Conservation (phyloP, 2,113 vertebrate genomes). For the Cyanoliseus patagonus region DNA sequence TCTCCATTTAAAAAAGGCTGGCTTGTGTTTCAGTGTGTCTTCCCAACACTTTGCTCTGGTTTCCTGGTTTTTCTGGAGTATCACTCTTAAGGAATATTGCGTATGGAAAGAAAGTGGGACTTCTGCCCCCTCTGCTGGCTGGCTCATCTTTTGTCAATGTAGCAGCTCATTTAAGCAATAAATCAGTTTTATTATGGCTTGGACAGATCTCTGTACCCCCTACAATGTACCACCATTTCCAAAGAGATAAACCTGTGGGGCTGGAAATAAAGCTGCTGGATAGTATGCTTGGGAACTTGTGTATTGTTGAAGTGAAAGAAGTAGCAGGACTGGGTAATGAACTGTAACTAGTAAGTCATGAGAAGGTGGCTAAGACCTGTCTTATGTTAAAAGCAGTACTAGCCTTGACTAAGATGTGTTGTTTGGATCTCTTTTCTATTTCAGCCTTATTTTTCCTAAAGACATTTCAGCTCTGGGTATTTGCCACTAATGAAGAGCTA, state of each 20-base stretch:
- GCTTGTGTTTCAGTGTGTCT: not conserved
- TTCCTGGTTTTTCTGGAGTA: not conserved
- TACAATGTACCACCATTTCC: not conserved
- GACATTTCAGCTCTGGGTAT: not conserved
- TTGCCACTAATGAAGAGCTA: not conserved
- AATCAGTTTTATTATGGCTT: not conserved
- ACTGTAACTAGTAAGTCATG: not conserved
- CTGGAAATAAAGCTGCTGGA: not conserved
- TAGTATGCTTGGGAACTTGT: rapidly evolving
- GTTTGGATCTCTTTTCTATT: not conserved
- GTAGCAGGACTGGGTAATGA: not conserved
- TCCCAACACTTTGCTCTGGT: not conserved
- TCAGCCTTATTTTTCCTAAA: not conserved
- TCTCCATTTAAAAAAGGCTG: not conserved
- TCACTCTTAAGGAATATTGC: not conserved
- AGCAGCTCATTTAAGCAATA: not conserved
- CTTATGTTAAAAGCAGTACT: rapidly evolving
- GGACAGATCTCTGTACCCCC: not conserved
- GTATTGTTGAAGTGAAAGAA: not conserved
- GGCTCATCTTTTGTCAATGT: not conserved
- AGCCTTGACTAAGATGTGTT: not conserved
- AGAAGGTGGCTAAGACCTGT: not conserved
- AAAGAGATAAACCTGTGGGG: not conserved
- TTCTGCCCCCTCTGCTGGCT: conserved; percentile 3
- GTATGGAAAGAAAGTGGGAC: not conserved